Evolutionary conservation across 2,797 vertebrate species (phyloP).

Genomic region (Hapalemur alaotrensis): DNA sequence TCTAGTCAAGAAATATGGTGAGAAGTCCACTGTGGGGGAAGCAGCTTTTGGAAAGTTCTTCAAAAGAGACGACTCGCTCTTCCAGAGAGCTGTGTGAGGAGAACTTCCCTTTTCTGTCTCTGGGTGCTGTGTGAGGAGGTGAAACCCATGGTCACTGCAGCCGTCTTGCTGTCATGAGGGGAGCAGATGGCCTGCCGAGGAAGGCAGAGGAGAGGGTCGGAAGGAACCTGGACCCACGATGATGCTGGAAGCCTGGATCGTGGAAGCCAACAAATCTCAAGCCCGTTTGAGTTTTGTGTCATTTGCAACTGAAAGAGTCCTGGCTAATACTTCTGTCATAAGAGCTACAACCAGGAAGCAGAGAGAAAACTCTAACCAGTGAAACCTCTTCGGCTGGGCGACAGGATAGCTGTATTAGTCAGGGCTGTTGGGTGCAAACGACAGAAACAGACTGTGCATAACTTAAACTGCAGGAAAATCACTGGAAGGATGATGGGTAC

Average conservation of each 20-base stretch:
- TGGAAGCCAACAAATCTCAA: background rate
- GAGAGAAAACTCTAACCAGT: background rate
- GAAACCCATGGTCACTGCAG: background rate
- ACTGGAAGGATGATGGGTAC: background rate
- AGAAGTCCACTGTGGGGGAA: background rate
- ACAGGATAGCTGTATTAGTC: background rate
- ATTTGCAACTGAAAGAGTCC: background rate
- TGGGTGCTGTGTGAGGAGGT: background rate
- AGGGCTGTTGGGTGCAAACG: background rate
- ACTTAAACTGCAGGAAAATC: background rate
- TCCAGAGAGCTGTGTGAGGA: background rate
- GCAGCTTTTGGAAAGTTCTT: background rate
- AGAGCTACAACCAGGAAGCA: background rate
- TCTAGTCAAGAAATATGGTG: background rate
- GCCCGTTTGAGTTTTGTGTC: background rate
- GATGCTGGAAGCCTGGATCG: background rate
- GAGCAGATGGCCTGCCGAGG: background rate
- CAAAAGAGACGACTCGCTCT: background rate
- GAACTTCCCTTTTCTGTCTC: background rate
- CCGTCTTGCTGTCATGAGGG: background rate
- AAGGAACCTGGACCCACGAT: background rate
- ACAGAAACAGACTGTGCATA: background rate
- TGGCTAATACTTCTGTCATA: background rate
- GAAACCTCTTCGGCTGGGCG: background rate
- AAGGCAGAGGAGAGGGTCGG: background rate